These are phyloP conservation scores for Notothenia coriiceps DNA, from an alignment of 2,113 vertebrate genomes.

Conservation along the genomic window DNA sequence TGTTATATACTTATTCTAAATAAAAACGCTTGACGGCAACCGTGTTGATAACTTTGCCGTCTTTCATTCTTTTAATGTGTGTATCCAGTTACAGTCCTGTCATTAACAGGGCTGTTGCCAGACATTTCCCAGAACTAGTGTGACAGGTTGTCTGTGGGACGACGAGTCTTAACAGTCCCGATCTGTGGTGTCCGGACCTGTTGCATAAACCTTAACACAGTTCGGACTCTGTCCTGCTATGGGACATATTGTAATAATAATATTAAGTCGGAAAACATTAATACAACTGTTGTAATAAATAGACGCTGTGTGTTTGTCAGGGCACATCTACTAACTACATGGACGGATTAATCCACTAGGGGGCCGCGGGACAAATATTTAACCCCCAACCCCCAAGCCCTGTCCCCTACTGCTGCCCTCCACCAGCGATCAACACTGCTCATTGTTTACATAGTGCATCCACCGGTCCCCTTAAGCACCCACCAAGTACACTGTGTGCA, in stretches of 20 bases:
- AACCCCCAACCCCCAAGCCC: constrained; percentile 45
- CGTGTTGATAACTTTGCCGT: neutral
- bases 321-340: constrained; percentile 19
- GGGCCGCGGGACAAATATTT: constrained; percentile 62
- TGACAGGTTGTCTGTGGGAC: constrained; percentile 72
- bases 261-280: neutral
- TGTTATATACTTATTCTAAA: neutral
- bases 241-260: no score
- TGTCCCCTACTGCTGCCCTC: constrained; percentile 33
- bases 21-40: constrained; percentile 1
- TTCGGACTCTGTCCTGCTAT: neutral
- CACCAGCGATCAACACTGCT: constrained; percentile 41
- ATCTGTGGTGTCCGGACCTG: neutral
- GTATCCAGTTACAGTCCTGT: constrained; percentile 40
- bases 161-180: constrained; percentile 44
- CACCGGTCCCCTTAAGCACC: constrained; percentile 68
- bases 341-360: constrained; percentile 70
- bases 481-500: constrained; percentile 55
- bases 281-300: neutral
- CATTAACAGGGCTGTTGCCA: constrained; percentile 34
- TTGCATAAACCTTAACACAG: neutral
- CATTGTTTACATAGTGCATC: constrained; percentile 77
- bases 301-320: constrained; percentile 25
- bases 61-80: neutral
- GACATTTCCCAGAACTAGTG: constrained; percentile 69